Evolutionary conservation across 2,113 vertebrate species (phyloP).

Genomic region (Callipepla californica): DNA sequence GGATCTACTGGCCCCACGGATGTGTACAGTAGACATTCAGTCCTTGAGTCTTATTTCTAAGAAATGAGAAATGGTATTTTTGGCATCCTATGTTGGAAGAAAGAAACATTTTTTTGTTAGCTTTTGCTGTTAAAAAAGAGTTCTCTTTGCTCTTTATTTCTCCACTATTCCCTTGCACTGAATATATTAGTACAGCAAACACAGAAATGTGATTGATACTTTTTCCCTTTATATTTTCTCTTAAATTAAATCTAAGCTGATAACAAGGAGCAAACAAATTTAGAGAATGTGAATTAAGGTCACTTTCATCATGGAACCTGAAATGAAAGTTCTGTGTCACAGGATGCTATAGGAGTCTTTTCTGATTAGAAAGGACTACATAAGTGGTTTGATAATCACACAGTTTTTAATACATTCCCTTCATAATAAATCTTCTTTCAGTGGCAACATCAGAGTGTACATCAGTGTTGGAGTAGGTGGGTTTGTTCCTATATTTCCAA

Average conservation of each 20-base stretch:
- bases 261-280: background rate
- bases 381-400: background rate
- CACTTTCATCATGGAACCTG: constrained; percentile 21
- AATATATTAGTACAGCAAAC: background rate
- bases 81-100: background rate
- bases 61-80: background rate
- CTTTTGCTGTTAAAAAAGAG: background rate
- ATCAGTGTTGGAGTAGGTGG: background rate
- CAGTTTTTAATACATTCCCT: background rate
- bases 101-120: background rate
- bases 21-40: background rate
- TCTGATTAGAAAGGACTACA: background rate
- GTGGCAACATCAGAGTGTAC: background rate
- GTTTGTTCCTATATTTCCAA: background rate
- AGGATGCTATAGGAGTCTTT: background rate
- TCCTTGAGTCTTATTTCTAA: background rate
- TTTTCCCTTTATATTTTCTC: background rate
- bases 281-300: constrained; percentile 25
- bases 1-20: background rate
- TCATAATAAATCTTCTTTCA: background rate
- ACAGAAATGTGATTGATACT: background rate
- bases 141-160: background rate
- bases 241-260: constrained; percentile 38
- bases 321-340: constrained; percentile 19
- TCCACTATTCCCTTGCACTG: background rate